Base-by-base conservation (phyloP, 2,113 vertebrate genomes). In the Desmodus rotundus region DNA sequence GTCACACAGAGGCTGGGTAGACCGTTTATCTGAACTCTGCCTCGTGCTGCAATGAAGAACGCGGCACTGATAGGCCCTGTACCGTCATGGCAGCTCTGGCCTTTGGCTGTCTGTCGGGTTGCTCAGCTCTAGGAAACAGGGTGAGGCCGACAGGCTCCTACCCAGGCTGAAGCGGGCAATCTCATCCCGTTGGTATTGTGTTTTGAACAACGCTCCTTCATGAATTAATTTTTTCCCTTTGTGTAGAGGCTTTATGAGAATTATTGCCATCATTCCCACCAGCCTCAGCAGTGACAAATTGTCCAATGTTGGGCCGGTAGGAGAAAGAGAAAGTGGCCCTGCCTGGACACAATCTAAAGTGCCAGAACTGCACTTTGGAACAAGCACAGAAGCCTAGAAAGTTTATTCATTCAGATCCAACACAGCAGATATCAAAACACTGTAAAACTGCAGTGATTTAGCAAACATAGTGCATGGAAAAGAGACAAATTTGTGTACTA, bases 221-320 rank as follows among this genome's bases (percentile, higher is more conserved):
- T 56, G 87, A 92, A 87, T 93, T 89, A 80, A 56, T 72, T 84
- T 77, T 88, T 89, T 89, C 31, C 3, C 45, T 95, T 91, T 94
- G 93, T 41, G 47, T 26, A 54, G 47, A 74, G 67, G 38, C 38
- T 91, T 95, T 87, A 85, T 94, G 68, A 96, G 36, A 78, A 76
- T 86, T 73, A 89, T 82, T 38, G 82, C 41, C 41, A 31, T 78
- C 24, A 78, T 72, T 43, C 84, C 31, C 15, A 54, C 58, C 67
- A n/a, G 47, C 56, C 61, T 96, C 33, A 87, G 84, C 47, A 91
- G 90, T 83, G 70, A 80, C 4, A 54, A 10, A 89, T 88, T 93
- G 92, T 91, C 70, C 13, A 87, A 7, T n/a, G 17, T 74, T 89
- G 50, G 80, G 43, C 74, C 28, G 65, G 74, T 24, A 84, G 36